Evolutionary conservation across 2,888 invertebrate species (phyloP).

Genomic region (Gasteruption jaculator): DNA sequence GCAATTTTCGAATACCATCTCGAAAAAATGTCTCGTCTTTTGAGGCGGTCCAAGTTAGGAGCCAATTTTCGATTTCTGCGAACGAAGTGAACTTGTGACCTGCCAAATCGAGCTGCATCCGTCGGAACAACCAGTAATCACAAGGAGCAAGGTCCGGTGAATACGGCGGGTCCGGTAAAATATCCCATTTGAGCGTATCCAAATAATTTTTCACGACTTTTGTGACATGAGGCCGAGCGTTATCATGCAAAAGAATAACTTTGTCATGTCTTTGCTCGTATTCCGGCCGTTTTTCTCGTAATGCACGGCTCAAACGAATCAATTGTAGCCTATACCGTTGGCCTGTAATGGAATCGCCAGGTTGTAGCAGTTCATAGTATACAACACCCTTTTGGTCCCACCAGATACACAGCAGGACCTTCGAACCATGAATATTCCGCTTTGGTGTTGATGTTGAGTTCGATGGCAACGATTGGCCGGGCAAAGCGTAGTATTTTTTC

Average conservation of each 20-base stretch:
- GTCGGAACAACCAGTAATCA: constrained; percentile 24
- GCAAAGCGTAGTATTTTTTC: constrained; percentile 5
- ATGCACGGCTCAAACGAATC: constrained; percentile 19
- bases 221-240: constrained; percentile 25
- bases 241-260: constrained; percentile 28
- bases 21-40: constrained; percentile 17
- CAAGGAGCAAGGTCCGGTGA: constrained; percentile 18
- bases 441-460: constrained; percentile 26
- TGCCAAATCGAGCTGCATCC: constrained; percentile 21
- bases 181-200: constrained; percentile 25
- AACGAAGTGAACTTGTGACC: constrained; percentile 20
- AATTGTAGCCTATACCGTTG: constrained; percentile 22
- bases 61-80: constrained; percentile 18
- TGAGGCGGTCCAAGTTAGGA: constrained; percentile 16
- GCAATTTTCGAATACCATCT: constrained; percentile 18
- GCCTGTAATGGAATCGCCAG: constrained; percentile 19
- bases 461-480: no score
- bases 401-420: constrained; percentile 25
- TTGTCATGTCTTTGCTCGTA: constrained; percentile 22
- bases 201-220: constrained; percentile 19
- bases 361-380: constrained; percentile 23
- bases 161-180: constrained; percentile 20
- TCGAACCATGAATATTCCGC: constrained; percentile 25
- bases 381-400: constrained; percentile 22
- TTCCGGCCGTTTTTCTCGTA: constrained; percentile 20